These are phyloP conservation scores for Hydropsyche betteni DNA, from an alignment of 2,888 invertebrate species.

Conservation along the genomic window DNA sequence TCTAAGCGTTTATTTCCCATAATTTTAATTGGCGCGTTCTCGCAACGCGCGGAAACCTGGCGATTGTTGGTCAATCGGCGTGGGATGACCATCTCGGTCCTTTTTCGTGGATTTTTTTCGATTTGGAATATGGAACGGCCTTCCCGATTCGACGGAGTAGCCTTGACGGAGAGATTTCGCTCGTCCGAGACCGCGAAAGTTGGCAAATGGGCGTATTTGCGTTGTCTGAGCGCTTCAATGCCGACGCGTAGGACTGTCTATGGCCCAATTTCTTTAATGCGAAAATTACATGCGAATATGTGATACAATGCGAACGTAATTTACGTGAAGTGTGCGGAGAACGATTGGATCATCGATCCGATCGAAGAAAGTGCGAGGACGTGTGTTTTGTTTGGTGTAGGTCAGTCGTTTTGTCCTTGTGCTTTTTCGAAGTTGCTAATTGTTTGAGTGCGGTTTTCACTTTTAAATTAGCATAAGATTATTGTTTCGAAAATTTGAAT, in stretches of 20 bases:
- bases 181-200: slow-evolving; percentile 10
- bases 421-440: too few species aligned
- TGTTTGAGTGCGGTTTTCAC: too few species aligned
- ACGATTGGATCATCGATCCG: background rate
- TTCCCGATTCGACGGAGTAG: background rate
- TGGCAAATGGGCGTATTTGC: background rate
- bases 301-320: slow-evolving; percentile 10
- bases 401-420: too few species aligned
- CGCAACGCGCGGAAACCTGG: too few species aligned
- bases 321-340: background rate
- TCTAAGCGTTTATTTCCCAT: too few species aligned
- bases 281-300: background rate
- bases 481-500: too few species aligned
- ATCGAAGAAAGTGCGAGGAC: background rate
- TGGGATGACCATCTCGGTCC: too few species aligned
- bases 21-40: too few species aligned
- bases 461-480: too few species aligned
- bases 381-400: too few species aligned
- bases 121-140: background rate
- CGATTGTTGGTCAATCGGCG: too few species aligned
- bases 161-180: background rate
- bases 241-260: slow-evolving; percentile 15
- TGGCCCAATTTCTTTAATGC: slow-evolving; percentile 4
- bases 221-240: background rate
- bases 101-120: too few species aligned